Base-by-base conservation (phyloP, 2,888 invertebrate genomes). In the Scaeva pyrastri region DNA sequence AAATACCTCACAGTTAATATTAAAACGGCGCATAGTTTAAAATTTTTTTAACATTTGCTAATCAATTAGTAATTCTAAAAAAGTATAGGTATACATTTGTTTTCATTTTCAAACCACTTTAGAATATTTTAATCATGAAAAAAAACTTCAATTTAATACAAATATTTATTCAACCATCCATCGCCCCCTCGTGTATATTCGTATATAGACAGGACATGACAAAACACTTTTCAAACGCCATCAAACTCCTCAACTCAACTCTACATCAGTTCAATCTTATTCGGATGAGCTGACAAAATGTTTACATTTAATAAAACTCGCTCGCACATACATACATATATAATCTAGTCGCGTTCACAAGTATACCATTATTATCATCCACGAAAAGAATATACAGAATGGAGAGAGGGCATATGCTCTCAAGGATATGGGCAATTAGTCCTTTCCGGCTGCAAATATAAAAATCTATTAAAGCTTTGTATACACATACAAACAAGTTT, bases 401-500 rank as follows among this genome's bases (percentile, higher is more conserved):
- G 12, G 39, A 14, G 19, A 19, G 41, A 21, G 41, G 16, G 21
- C 26, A 21, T 45, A 36, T 48, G 36, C 64, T 56, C 71, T 74
- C 62, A 86, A 82, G 82, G 86, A 86, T 86, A 86, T 86, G 86
- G 86, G 74, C 86, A 86, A 86, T 86, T 86, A 86, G 86, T 71
- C 77, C 50, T 82, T 82, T 86, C 86, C 86, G 77, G 82, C 36
- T 75, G 71, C 45, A 36, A 56, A 58, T 66, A 58, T 66, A 48
- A 50, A 48, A 8, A 8, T 66, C 0, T 36, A 56, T 19, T 16
- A 23, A 19, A 68, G 71, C 39, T 43, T n/a, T 48, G 66, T 64
- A 45, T n/a, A 16, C 7, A 43, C 6, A 43, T n/a, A n/a, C 0
- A n/a, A 14, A 50, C 11, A 21, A 1, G 1, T 10, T 19, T 6